phyloP scores from a whole-genome alignment of 2,797 vertebrate genomes.

The Orientallactaga sibirica region DNA sequence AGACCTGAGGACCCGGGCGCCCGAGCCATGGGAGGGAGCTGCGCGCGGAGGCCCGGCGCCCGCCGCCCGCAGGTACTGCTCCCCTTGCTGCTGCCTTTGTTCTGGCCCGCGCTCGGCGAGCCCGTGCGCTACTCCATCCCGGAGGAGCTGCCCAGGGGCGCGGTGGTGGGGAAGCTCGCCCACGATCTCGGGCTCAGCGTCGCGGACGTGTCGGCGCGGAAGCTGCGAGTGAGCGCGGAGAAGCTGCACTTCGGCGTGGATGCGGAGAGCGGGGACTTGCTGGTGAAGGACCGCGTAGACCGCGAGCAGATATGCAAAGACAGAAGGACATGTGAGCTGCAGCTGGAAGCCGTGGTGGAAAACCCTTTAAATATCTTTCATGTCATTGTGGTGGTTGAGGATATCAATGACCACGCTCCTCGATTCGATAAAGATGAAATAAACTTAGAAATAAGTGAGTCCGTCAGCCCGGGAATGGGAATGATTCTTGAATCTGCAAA shows the following conservation, averaged over 20 bases:
- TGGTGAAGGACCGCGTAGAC: conserved; percentile 84
- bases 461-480: conserved; percentile 71
- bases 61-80: conserved; percentile 71
- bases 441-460: conserved; percentile 85
- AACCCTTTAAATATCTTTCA: conserved; percentile 87
- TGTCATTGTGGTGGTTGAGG: conserved; percentile 84
- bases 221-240: conserved; percentile 84
- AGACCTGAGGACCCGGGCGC: background rate
- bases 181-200: conserved; percentile 82
- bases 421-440: conserved; percentile 83
- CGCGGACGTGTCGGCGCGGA: conserved; percentile 76
- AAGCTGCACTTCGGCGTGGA: conserved; percentile 84
- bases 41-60: conserved; percentile 29
- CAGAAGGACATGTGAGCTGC: conserved; percentile 85
- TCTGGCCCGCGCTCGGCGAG: too few species aligned
- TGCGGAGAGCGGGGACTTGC: conserved; percentile 78
- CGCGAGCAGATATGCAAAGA: conserved; percentile 87
- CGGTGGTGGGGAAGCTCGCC: conserved; percentile 84
- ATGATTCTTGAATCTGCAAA: conserved; percentile 84
- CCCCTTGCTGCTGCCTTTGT: conserved; percentile 67
- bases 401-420: conserved; percentile 87
- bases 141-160: conserved; percentile 83
- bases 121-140: conserved; percentile 85
- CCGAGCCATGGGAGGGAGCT: conserved; percentile 74
- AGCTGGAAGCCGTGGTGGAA: conserved; percentile 86